Evolutionary conservation across 2,888 invertebrate genomes (phyloP).

Genomic region (Cheiracanthium punctorium): DNA sequence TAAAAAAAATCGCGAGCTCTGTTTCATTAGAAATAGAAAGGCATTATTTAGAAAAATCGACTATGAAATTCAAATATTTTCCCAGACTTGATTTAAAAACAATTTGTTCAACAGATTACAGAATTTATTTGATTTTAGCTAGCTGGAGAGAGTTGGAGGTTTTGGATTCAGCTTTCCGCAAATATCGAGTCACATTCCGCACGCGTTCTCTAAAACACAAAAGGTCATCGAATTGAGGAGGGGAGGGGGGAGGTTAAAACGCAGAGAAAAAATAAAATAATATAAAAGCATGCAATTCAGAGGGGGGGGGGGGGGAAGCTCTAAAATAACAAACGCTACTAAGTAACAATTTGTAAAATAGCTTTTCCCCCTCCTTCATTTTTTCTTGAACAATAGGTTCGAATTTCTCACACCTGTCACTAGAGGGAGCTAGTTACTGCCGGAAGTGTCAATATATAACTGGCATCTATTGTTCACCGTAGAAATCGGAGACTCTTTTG

Average conservation of each 20-base stretch:
- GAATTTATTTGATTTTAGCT: too few relatives aligned
- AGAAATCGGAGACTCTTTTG: slow-evolving; percentile 64
- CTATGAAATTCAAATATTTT: too few relatives aligned
- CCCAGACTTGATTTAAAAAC: too few relatives aligned
- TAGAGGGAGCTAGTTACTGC: slow-evolving; percentile 70
- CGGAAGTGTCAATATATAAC: slow-evolving; percentile 71
- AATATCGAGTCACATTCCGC: slow-evolving; percentile 3
- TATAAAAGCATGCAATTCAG: too few relatives aligned
- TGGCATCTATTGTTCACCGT: slow-evolving; percentile 66
- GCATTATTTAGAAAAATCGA: too few relatives aligned
- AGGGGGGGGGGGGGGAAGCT: slow-evolving; percentile 23
- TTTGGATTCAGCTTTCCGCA: neutral
- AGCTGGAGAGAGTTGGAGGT: neutral
- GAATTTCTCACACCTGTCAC: slow-evolving; percentile 70
- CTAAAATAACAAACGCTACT: slow-evolving; percentile 67
- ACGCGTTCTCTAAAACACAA: slow-evolving; percentile 45
- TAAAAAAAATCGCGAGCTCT: too few relatives aligned
- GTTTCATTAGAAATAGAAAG: too few relatives aligned
- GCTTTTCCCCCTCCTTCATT: slow-evolving; percentile 13
- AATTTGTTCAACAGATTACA: too few relatives aligned
- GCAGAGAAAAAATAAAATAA: slow-evolving; percentile 20
- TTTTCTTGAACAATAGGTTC: slow-evolving; percentile 54
- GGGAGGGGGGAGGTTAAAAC: slow-evolving; percentile 45
- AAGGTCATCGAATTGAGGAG: slow-evolving; percentile 64
- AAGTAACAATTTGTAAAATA: slow-evolving; percentile 69